Evolutionary conservation across 2,888 invertebrate genomes (phyloP).

Genomic region (Watsonalla cultraria): DNA sequence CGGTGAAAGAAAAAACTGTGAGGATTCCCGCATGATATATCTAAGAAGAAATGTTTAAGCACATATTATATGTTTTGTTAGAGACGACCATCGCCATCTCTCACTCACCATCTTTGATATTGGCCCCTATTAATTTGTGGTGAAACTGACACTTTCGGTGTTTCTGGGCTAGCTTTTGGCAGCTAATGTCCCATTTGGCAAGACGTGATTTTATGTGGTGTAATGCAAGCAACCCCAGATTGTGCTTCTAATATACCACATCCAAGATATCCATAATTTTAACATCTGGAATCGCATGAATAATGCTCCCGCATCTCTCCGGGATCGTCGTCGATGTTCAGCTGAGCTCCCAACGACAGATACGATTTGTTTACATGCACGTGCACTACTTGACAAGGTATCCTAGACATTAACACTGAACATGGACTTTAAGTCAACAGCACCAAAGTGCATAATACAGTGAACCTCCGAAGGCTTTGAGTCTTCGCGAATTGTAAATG

Average conservation of each 20-base stretch:
- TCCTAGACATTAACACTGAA: background rate
- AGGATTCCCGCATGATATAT: no score
- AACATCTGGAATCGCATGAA: background rate
- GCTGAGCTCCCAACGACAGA: background rate
- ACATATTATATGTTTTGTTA: no score
- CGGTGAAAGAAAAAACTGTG: no score
- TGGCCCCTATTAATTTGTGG: no score
- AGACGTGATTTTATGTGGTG: no score
- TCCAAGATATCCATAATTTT: background rate
- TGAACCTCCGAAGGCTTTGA: background rate
- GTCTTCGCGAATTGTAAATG: background rate
- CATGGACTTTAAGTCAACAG: background rate
- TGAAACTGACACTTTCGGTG: no score
- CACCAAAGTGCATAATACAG: background rate
- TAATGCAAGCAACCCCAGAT: no score
- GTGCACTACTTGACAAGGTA: background rate
- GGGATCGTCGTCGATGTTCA: background rate
- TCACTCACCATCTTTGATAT: no score
- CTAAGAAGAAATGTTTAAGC: no score
- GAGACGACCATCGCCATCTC: no score
- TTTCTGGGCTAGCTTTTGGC: no score
- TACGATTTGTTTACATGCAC: slow-evolving; percentile 1
- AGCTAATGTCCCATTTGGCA: no score
- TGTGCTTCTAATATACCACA: background rate
- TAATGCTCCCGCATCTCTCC: slow-evolving; percentile 1